phyloP scores from a whole-genome alignment of 2,113 vertebrate species.

The Mungos mungo region DNA sequence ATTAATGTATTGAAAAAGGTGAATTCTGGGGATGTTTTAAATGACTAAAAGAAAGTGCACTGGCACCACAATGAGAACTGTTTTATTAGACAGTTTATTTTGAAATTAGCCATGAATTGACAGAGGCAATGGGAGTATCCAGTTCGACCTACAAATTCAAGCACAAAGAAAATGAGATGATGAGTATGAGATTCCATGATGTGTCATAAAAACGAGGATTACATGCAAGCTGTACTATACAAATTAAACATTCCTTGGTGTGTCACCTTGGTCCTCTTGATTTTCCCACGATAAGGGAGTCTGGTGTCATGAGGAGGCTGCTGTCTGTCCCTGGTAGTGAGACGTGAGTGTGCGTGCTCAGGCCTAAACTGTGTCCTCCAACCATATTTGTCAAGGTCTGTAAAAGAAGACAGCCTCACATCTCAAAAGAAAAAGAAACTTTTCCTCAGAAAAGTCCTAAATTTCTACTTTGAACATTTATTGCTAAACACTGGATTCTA shows the following conservation, averaged over 20 bases:
- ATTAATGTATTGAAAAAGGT: background rate
- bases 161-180: background rate
- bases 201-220: background rate
- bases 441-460: background rate
- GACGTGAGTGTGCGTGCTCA: background rate
- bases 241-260: background rate
- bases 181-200: background rate
- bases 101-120: background rate
- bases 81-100: background rate
- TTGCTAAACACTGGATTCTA: background rate
- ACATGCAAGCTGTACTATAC: background rate
- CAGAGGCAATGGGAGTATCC: background rate
- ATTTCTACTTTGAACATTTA: slow-evolving; percentile 2
- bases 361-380: background rate
- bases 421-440: background rate
- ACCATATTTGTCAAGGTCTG: background rate
- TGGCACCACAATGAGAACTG: background rate
- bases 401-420: background rate
- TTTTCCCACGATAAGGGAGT: background rate
- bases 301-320: background rate
- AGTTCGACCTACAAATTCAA: background rate
- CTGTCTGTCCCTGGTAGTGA: background rate
- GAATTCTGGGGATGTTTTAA: background rate
- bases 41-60: background rate
- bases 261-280: background rate